Percentiles rank a stretch among this genome's conserved stretches.
Conservation (phyloP, 2,113 vertebrate species). For the Pterocles gutturalis region DNA sequence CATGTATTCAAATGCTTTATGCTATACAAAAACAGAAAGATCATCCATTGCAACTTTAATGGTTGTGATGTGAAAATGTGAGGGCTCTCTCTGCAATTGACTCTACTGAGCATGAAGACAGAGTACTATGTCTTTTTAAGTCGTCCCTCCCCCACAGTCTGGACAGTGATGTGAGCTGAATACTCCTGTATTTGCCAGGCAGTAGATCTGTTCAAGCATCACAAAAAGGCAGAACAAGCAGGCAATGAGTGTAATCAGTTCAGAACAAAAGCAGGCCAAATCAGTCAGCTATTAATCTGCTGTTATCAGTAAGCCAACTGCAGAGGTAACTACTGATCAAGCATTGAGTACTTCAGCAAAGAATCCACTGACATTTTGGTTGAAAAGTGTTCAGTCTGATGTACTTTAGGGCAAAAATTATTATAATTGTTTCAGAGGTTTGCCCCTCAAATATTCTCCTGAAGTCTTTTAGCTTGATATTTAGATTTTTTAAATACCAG, state of each 20-base stretch:
- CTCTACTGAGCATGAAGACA: not conserved
- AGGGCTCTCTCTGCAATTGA: not conserved
- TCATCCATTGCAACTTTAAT: not conserved
- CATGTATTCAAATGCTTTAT: not conserved
- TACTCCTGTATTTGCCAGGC: not conserved
- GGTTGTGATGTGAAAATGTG: not conserved
- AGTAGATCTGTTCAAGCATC: not conserved
- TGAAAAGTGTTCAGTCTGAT: not conserved
- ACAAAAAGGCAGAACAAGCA: not conserved
- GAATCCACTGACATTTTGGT: not conserved
- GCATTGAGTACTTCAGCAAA: not conserved
- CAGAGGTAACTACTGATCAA: not conserved
- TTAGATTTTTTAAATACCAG: not conserved
- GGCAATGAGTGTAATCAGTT: not conserved
- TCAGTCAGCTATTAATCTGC: not conserved
- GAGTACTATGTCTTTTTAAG: not conserved
- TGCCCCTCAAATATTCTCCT: constrained; percentile 22
- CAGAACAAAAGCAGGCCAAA: not conserved
- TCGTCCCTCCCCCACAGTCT: not conserved
- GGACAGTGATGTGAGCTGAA: not conserved
- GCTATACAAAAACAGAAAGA: not conserved
- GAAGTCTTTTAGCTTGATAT: not conserved
- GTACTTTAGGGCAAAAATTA: not conserved
- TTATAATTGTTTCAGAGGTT: not conserved
- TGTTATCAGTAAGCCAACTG: not conserved